Conservation (phyloP, 1,140 invertebrate genomes). For the Lerema accius region DNA sequence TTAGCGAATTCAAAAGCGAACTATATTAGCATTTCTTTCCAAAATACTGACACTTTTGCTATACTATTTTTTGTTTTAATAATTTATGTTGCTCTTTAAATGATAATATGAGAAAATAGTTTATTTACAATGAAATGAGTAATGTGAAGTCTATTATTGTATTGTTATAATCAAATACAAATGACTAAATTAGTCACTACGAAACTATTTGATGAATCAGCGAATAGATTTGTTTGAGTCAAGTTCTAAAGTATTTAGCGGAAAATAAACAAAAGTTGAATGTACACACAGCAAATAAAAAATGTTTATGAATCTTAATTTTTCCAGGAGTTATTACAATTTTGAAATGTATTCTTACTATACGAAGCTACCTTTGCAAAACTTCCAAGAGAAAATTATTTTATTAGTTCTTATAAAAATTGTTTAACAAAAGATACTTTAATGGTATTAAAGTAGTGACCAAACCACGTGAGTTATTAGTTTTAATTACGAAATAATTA, state of each 20-base stretch:
- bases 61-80: not conserved
- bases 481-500: no score
- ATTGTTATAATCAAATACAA: not conserved
- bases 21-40: slow-evolving; percentile 28
- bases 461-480: no score
- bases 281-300: no score
- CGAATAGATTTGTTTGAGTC: not conserved
- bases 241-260: not conserved
- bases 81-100: not conserved
- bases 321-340: no score
- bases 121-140: not conserved
- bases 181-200: not conserved
- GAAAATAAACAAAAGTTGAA: no score
- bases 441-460: no score
- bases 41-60: slow-evolving; percentile 5
- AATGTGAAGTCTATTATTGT: not conserved
- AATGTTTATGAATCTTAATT: no score
- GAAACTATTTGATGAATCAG: not conserved
- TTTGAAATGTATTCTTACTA: no score
- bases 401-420: no score
- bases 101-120: not conserved
- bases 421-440: no score
- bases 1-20: slow-evolving; percentile 11
- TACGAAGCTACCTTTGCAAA: no score
- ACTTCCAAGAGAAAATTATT: no score